These are phyloP conservation scores for Notoglanidium macrostoma DNA, from an alignment of 2,797 vertebrate species.

Conservation along the genomic window DNA sequence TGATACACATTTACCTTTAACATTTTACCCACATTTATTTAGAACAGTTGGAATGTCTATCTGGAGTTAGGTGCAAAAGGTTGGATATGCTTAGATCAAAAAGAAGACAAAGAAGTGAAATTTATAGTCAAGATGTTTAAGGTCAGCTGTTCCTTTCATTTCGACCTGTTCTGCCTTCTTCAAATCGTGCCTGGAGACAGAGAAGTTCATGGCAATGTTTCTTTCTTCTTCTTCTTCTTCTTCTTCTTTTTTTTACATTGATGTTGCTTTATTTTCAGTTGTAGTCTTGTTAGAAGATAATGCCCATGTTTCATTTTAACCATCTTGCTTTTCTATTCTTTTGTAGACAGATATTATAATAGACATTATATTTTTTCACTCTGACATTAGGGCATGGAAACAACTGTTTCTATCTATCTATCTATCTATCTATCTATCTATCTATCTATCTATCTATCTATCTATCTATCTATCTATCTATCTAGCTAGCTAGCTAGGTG, in stretches of 20 bases:
- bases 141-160: too few relatives aligned
- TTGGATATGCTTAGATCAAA: too few relatives aligned
- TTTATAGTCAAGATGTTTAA: too few relatives aligned
- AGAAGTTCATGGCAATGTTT: too few relatives aligned
- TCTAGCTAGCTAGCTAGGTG: not conserved
- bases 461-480: not conserved
- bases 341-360: too few relatives aligned
- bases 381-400: not conserved
- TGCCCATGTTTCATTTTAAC: not conserved
- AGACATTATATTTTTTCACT: not conserved
- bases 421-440: not conserved
- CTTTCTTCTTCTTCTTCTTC: too few relatives aligned
- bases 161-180: too few relatives aligned
- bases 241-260: too few relatives aligned
- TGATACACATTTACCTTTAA: not conserved
- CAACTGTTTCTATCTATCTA: not conserved
- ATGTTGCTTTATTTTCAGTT: too few relatives aligned
- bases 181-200: too few relatives aligned
- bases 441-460: not conserved
- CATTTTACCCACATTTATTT: not conserved
- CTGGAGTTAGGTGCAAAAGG: not conserved
- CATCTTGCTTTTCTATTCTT: not conserved
- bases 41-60: not conserved
- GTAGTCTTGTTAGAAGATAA: not conserved
- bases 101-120: too few relatives aligned